Evolutionary conservation across 2,113 vertebrate genomes (phyloP).

Genomic region (Oreotrochilus melanogaster): DNA sequence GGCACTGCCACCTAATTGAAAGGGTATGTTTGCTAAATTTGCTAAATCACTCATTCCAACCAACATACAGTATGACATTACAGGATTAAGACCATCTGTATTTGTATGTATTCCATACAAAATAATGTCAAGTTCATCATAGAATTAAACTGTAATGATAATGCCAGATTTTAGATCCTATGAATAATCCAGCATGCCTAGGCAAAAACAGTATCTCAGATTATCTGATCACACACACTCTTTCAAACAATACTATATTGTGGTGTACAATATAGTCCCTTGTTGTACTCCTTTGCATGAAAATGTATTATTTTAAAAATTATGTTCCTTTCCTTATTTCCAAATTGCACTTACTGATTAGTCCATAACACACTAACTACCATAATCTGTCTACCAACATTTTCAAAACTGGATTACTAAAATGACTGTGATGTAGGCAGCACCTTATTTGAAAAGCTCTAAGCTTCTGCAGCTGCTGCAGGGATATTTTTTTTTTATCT

Average conservation of each 20-base stretch:
- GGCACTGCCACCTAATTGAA: conserved; percentile 45
- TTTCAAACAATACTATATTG: not conserved
- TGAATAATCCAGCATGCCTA: not conserved
- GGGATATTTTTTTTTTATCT: not conserved
- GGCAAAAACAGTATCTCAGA: not conserved
- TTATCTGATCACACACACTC: not conserved
- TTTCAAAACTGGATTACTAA: not conserved
- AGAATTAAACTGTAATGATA: not conserved
- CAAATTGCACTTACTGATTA: not conserved
- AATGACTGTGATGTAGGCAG: not conserved
- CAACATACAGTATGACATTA: not conserved
- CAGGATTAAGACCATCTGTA: conserved; percentile 55
- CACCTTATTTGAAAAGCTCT: not conserved
- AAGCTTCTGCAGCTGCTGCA: not conserved
- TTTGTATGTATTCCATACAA: not conserved
- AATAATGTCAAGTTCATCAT: conserved; percentile 7
- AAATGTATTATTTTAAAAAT: not conserved
- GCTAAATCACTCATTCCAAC: conserved; percentile 38
- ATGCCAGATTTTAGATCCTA: not conserved
- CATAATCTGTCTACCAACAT: not conserved
- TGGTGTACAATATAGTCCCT: not conserved
- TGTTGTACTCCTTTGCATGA: not conserved
- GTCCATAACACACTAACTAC: not conserved
- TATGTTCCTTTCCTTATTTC: not conserved
- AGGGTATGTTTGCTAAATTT: conserved; percentile 50